Conservation (phyloP, 2,797 vertebrate genomes). For the Crenuchus spilurus region DNA sequence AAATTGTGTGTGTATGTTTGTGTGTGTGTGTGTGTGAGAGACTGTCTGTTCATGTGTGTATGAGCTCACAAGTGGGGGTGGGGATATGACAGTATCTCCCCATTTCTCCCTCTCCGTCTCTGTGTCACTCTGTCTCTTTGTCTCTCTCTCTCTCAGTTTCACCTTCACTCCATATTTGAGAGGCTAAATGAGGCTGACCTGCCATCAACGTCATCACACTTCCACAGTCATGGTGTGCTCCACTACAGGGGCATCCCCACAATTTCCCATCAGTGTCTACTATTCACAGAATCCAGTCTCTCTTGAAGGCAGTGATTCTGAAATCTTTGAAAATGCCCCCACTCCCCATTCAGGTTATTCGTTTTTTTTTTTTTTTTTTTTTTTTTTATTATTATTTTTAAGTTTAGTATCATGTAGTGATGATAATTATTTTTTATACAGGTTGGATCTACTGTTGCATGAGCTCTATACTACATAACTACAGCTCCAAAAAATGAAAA, state of each 20-base stretch:
- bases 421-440: no score
- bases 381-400: no score
- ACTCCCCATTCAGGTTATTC: no score
- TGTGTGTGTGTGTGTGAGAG: conserved; percentile 38
- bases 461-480: no score
- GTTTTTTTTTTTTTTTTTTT: no score
- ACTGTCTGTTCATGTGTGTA: conserved; percentile 35
- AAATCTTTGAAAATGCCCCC: no score
- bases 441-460: no score
- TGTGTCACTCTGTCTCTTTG: conserved; percentile 71
- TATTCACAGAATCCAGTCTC: conserved; percentile 24
- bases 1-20: conserved; percentile 39
- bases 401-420: no score
- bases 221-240: conserved; percentile 52
- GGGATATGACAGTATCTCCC: conserved; percentile 45
- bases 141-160: conserved; percentile 63
- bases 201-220: conserved; percentile 66
- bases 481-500: no score
- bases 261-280: conserved; percentile 38
- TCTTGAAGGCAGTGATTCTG: no score
- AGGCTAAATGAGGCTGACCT: conserved; percentile 73
- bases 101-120: conserved; percentile 68
- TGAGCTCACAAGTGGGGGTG: conserved; percentile 50
- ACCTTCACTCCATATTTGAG: conserved; percentile 75
- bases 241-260: conserved; percentile 71